phyloP scores from a whole-genome alignment of 2,113 vertebrate genomes.

The Psittacus erithacus region DNA sequence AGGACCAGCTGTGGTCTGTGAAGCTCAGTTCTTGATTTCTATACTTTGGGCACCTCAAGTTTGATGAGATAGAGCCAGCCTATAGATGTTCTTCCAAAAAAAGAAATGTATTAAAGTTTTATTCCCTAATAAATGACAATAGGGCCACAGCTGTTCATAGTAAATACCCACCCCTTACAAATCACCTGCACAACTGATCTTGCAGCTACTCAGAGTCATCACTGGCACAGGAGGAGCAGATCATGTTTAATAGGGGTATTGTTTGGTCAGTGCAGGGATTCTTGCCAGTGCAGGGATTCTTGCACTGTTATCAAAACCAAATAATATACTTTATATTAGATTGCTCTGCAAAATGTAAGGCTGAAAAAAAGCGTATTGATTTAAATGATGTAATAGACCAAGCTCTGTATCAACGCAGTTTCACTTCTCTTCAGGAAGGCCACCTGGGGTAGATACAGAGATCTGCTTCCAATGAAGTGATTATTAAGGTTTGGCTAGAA shows the following conservation, averaged over 20 bases:
- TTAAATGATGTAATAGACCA: neutral
- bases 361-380: neutral
- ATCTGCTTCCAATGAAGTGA: neutral
- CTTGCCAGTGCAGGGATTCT: neutral
- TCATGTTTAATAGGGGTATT: neutral
- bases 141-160: neutral
- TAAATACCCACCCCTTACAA: neutral
- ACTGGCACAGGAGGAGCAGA: neutral
- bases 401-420: neutral
- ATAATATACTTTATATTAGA: neutral
- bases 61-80: neutral
- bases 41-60: neutral
- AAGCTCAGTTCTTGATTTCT: neutral
- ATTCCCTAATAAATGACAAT: neutral
- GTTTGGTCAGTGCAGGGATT: accelerated
- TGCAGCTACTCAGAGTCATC: neutral
- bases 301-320: neutral
- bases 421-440: neutral
- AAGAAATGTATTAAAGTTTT: neutral
- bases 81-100: neutral
- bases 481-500: neutral
- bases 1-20: neutral
- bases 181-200: neutral
- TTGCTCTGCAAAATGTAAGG: neutral
- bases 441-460: neutral